Evolutionary conservation across 2,797 vertebrate species (phyloP), one percentile per base, ranked within the genome.

Genomic region (Nannoperca australis): DNA sequence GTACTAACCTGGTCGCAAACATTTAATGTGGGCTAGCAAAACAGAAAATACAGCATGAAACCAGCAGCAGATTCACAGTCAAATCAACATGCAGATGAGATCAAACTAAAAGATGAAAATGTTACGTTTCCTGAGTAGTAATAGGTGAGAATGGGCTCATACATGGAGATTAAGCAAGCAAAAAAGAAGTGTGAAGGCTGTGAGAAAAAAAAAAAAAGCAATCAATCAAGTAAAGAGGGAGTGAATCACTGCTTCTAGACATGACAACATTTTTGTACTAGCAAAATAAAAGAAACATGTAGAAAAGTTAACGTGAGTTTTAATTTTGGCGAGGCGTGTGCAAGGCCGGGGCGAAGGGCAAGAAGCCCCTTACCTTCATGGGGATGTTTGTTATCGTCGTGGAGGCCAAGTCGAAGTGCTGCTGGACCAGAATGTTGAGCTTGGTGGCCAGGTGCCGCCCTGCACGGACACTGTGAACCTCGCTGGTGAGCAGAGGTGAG

Each of bases 1-100:
- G 92, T 94, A 94, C 98, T 99, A 96, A 99, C 98, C 98, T 99
- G 98, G 93, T 99, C 98, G 98, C 96, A 98, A 96, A 99, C 96
- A 99, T 95, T 99, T 98, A 99, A 97, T 97, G 97, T 99, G 95
- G 98, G 98, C 98, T 99, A 99, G 97, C 96, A 96, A 97, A 98
- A 97, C 94, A 98, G 95, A 98, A 97, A 97, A 97, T 92, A 97
- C 95, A 96, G 97, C 93, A 97, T 96, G 96, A 97, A 97, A 96
- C 97, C 96, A 97, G 96, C 96, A 95, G 96, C 95, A 95, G 94
- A 88, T 92, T 91, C 93, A 96, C 95, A 95, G 94, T 95, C 94
- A 92, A 90, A 95, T 96, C 95, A 92, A 96, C 96, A 93, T 92
- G 94, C 93, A 93, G 92, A 93, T 93, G 93, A 92, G 81, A 90